phyloP scores from a whole-genome alignment of 23 tunicate species.

The Halocynthia aurantium region DNA sequence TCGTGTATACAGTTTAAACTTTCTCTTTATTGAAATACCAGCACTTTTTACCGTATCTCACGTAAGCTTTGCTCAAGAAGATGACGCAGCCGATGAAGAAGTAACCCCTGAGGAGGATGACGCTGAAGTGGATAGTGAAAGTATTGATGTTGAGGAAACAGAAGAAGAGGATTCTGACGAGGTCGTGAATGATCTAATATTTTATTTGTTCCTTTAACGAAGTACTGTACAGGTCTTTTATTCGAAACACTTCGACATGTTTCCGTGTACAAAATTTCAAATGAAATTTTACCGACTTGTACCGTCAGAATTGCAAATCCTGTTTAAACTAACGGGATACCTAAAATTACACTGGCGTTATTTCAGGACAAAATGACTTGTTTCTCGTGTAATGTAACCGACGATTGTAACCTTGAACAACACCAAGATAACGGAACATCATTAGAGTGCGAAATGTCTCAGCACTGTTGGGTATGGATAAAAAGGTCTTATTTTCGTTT shows the following conservation, averaged over 20 bases:
- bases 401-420: constrained; percentile 5
- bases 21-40: no score
- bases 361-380: neutral
- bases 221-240: neutral
- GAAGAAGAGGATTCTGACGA: neutral
- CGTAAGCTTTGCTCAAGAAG: neutral
- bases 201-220: neutral
- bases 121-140: neutral
- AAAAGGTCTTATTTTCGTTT: neutral
- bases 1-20: no score
- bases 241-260: neutral
- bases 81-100: neutral
- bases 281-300: no score
- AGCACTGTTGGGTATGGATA: neutral
- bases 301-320: no score
- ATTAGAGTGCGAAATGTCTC: neutral
- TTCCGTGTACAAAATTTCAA: no score
- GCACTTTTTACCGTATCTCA: no score
- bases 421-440: constrained; percentile 1
- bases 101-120: neutral
- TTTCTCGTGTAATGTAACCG: neutral
- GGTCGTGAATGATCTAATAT: neutral
- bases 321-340: neutral
- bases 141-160: neutral
- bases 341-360: neutral